Conservation (phyloP, 1,140 invertebrate species). For the Halictus rubicundus region DNA sequence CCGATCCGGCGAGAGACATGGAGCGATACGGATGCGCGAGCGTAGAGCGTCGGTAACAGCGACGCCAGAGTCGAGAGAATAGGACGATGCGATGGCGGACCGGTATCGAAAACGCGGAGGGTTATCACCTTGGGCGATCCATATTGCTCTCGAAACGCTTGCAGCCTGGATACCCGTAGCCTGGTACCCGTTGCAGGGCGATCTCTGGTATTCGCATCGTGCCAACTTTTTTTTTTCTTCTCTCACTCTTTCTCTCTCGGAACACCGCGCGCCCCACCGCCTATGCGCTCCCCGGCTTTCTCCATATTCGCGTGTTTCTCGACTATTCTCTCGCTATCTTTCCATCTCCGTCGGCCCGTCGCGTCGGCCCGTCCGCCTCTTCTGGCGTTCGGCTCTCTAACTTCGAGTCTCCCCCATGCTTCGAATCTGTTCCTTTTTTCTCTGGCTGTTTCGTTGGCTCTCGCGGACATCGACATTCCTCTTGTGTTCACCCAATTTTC, state of each 20-base stretch:
- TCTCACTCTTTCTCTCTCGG: neutral
- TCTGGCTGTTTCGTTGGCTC: neutral
- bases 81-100: constrained; percentile 16
- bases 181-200: constrained; percentile 37
- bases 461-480: neutral
- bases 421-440: neutral
- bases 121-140: constrained; percentile 64
- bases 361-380: constrained; percentile 29
- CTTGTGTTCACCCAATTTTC: neutral
- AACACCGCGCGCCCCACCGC: neutral
- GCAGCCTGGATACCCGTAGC: too few species aligned
- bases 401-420: constrained; percentile 14
- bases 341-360: constrained; percentile 27
- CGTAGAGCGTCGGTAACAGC: neutral
- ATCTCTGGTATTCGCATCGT: constrained; percentile 61
- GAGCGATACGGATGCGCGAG: neutral
- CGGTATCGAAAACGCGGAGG: constrained; percentile 46
- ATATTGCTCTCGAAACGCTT: constrained; percentile 37
- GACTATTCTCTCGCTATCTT: constrained; percentile 31
- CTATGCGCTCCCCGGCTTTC: neutral
- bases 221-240: constrained; percentile 45
- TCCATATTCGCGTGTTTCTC: constrained; percentile 32
- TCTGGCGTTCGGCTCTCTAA: constrained; percentile 1
- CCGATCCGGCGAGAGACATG: too few species aligned
- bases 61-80: too few species aligned